Percentiles rank a stretch among this genome's conserved stretches.
Evolutionary conservation across 2,797 vertebrate species (phyloP).

Genomic region (Halcyon smyrnensis): DNA sequence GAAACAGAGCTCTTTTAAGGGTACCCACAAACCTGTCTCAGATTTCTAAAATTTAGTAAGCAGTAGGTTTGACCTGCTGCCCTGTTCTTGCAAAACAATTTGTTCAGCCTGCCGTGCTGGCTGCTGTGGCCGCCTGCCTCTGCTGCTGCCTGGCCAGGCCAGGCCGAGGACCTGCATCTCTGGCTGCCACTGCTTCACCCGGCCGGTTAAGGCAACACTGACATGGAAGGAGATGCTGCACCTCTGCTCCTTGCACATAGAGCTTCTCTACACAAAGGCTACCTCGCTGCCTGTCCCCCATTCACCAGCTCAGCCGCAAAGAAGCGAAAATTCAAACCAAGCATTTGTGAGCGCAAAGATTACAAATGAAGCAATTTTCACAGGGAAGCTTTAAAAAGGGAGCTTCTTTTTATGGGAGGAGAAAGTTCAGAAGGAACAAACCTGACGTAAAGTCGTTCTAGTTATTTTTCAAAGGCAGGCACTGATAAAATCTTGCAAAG

Average conservation of each 20-base stretch:
- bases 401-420: neutral
- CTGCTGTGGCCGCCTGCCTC: neutral
- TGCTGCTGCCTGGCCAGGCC: neutral
- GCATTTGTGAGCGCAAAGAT: neutral
- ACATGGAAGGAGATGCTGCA: neutral
- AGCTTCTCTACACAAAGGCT: neutral
- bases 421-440: neutral
- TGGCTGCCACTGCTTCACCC: neutral
- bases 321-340: neutral
- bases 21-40: neutral
- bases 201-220: neutral
- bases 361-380: neutral
- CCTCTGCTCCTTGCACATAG: neutral
- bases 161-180: fast-evolving
- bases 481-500: neutral
- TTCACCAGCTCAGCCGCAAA: neutral
- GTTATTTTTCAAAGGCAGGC: neutral
- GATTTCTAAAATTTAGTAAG: neutral
- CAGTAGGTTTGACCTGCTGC: neutral
- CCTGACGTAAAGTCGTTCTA: neutral
- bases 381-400: neutral
- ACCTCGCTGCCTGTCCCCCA: neutral
- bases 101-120: fast-evolving
- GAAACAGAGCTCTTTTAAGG: neutral
- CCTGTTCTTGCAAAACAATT: neutral